A percentile compares a stretch with the other conserved stretches of the same genome.
These are phyloP conservation scores for Uria lomvia DNA, from an alignment of 2,113 vertebrate genomes.

Conservation along the genomic window DNA sequence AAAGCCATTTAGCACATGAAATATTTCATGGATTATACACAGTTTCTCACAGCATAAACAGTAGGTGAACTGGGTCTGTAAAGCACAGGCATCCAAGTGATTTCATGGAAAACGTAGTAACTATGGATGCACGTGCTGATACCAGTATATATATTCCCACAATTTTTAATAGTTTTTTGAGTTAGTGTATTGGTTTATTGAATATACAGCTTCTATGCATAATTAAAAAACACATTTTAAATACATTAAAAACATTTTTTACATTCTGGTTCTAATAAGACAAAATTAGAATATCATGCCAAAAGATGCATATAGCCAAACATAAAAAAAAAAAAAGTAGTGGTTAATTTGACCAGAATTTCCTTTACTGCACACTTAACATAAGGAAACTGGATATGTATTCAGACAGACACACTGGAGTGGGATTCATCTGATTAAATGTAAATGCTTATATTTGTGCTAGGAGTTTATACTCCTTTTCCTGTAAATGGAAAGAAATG, in stretches of 20 bases:
- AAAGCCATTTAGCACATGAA: not conserved
- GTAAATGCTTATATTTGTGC: not conserved
- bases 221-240: not conserved
- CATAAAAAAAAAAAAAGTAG: not conserved
- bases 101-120: not conserved
- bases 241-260: not conserved
- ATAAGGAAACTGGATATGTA: not conserved
- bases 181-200: not conserved
- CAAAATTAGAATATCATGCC: not conserved
- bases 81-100: not conserved
- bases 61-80: not conserved
- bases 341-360: not conserved
- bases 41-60: not conserved
- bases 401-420: not conserved
- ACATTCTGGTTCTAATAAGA: not conserved
- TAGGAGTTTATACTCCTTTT: not conserved
- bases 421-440: not conserved
- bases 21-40: not conserved
- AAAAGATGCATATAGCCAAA: not conserved
- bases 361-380: not conserved
- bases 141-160: not conserved
- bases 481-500: not conserved
- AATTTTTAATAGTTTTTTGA: not conserved
- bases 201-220: not conserved
- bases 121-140: not conserved